Evolutionary conservation across 2,888 invertebrate genomes (phyloP).

Genomic region (Labia minor): DNA sequence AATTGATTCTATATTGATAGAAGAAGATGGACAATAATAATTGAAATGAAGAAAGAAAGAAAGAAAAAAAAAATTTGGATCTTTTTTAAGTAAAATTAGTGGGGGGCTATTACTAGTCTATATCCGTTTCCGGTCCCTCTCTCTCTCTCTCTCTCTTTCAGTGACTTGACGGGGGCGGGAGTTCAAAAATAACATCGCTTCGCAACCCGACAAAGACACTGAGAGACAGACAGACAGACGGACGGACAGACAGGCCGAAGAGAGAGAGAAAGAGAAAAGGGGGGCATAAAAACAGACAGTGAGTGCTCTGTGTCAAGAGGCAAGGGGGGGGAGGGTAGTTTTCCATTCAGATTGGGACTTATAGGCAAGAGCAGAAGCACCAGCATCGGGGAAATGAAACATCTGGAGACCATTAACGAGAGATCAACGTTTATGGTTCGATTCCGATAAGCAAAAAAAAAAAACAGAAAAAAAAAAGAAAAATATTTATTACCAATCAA

Average conservation of each 20-base stretch:
- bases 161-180: background rate
- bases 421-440: too few relatives aligned
- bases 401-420: background rate
- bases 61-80: background rate
- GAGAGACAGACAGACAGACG: background rate
- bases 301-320: conserved; percentile 15
- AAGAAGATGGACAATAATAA: too few relatives aligned
- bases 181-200: background rate
- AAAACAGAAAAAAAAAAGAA: too few relatives aligned
- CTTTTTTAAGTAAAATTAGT: background rate
- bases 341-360: conserved; percentile 21
- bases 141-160: too few relatives aligned
- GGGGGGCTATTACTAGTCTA: background rate
- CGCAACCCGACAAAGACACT: background rate
- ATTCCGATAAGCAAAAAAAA: too few relatives aligned
- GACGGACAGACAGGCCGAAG: background rate
- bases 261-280: too few relatives aligned
- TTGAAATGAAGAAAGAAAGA: background rate
- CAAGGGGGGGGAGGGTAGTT: conserved; percentile 24
- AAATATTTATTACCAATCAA: too few relatives aligned
- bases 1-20: too few relatives aligned
- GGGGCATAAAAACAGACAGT: background rate
- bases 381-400: too few relatives aligned
- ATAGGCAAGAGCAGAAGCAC: too few relatives aligned
- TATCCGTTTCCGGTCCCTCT: background rate